Evolutionary conservation across 2,888 invertebrate genomes (phyloP).

Genomic region (Agrochola lota): DNA sequence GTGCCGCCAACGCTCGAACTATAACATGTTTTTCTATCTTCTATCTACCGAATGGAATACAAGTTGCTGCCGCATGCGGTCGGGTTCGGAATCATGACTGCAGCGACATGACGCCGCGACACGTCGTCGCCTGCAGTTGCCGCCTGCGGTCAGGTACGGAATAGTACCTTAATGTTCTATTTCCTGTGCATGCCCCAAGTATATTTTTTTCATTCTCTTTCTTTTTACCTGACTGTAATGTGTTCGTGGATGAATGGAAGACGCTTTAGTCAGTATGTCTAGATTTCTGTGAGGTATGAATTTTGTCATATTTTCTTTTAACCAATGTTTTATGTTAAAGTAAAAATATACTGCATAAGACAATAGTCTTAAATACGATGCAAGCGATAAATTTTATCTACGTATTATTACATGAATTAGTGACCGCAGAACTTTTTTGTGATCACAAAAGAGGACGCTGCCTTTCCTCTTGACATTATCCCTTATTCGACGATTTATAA

Average conservation of each 20-base stretch:
- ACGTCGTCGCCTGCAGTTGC: no score
- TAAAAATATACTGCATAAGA: background rate
- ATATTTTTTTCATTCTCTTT: background rate
- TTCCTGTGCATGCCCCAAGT: no score
- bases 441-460: slow-evolving; percentile 1
- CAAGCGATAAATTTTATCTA: background rate
- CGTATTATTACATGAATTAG: background rate
- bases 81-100: no score
- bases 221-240: background rate
- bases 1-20: no score
- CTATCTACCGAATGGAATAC: no score
- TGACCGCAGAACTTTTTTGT: slow-evolving; percentile 18
- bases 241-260: background rate
- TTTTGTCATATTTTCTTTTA: background rate
- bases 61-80: no score
- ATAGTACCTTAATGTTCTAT: no score
- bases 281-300: background rate
- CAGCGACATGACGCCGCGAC: no score
- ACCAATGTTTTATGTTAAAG: background rate
- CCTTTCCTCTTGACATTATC: slow-evolving; percentile 34
- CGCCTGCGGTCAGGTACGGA: no score
- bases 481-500: slow-evolving; percentile 49
- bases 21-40: no score
- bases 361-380: background rate
- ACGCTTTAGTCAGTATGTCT: no score